Evolutionary conservation across 1,140 invertebrate genomes (phyloP), one percentile per base, ranked within the genome.

Genomic region (Chelonus insularis): DNA sequence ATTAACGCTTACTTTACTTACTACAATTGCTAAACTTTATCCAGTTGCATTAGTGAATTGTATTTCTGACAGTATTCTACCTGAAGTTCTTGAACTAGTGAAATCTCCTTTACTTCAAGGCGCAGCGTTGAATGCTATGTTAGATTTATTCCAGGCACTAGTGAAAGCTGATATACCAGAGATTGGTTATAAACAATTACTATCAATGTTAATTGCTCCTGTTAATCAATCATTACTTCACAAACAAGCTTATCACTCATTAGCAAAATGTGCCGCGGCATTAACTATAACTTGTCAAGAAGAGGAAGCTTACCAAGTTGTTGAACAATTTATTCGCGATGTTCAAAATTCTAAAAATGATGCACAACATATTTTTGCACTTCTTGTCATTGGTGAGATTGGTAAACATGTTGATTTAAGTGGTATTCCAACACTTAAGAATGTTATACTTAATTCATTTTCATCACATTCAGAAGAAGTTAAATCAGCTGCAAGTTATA

Each of bases 401-500:
- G 97, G 97, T 4, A 84, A 94, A 68, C 90, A 96, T 70, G 88
- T 96, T 66, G 94, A 98, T 81, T 81, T 98, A 32, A 95, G 92
- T 72, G 83, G 86, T 29, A 91, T 93, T 68, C 78, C 82, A 18
- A 86, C 89, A 56, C 69, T 94, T 54, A 89, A 91, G 65, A 85
- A 88, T 66, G 88, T 89, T 5, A 89, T 94, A 45, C 79, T 94
- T 47, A 84, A 85, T 45, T 92, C 91, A 12, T 94, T 94, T 70
- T 86, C 87, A 0, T 88, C 89, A 12, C 85, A 86, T 1, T 93
- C 91, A 0, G 92, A 94, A 77, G 92, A 94, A 78, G 89, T 94
- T 0, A 99, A 99, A 82, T 94, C 95, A 0, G 96, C 96, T 8
- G 96, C 97, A 2, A 97, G 95, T 62, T 97, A 98, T 82, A 95